A percentile compares a stretch with the other conserved stretches of the same genome.
Conservation (phyloP, 35 echinoderm and acorn worm species). For the Patiria miniata region DNA sequence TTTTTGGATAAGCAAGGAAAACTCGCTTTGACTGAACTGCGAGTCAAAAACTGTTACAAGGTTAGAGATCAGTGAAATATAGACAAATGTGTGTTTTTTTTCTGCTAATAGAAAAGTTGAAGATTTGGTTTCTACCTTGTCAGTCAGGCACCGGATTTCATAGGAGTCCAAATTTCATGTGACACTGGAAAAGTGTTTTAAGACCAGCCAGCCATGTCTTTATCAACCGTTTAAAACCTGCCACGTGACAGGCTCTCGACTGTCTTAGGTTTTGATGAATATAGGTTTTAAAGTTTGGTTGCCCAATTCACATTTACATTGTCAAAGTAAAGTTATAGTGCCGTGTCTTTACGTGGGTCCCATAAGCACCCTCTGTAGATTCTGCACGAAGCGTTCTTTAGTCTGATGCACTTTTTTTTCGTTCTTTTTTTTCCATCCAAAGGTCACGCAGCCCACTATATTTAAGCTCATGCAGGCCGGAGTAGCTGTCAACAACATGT, state of each 20-base stretch:
- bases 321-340: no score
- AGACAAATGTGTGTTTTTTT: background rate
- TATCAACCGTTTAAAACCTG: no score
- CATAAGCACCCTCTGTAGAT: background rate
- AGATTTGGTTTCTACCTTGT: background rate
- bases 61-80: constrained; percentile 12
- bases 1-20: constrained; percentile 35
- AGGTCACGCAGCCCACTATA: constrained; percentile 66
- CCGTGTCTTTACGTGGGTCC: no score
- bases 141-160: no score
- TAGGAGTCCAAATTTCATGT: no score
- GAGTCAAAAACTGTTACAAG: constrained; percentile 82
- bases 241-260: no score
- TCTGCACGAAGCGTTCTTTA: background rate
- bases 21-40: constrained; percentile 65
- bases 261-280: background rate
- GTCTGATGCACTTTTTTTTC: no score
- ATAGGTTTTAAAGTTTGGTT: no score
- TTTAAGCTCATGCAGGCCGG: constrained; percentile 40
- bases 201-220: no score
- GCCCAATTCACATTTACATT: no score
- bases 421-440: background rate
- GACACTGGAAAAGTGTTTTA: no score
- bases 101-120: background rate
- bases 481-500: constrained; percentile 80